Percentiles rank a stretch among this genome's conserved stretches.
Evolutionary conservation across 2,888 invertebrate genomes (phyloP).

Genomic region (Lasioglossum leucozonium): DNA sequence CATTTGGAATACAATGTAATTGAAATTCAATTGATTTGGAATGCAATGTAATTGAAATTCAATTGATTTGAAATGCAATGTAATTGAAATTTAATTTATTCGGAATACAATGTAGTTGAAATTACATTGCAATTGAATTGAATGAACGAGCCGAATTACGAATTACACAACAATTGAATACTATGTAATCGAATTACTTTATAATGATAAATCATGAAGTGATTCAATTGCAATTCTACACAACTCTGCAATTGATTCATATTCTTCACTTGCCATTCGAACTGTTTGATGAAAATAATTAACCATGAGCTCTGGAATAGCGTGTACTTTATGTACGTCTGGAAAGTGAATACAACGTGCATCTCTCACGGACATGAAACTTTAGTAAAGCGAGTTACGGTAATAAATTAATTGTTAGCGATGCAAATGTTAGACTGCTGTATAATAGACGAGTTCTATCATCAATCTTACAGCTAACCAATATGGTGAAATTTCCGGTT

Average conservation of each 20-base stretch:
- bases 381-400: background rate
- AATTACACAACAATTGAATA: too few relatives aligned
- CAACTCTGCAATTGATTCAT: background rate
- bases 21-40: too few relatives aligned
- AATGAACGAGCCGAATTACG: too few relatives aligned
- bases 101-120: too few relatives aligned
- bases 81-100: too few relatives aligned
- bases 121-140: too few relatives aligned
- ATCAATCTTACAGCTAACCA: background rate
- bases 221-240: background rate
- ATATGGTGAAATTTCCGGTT: background rate
- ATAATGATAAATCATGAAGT: too few relatives aligned
- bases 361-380: background rate
- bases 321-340: background rate
- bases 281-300: background rate
- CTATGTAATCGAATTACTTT: too few relatives aligned
- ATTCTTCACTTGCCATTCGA: background rate
- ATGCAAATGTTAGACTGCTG: background rate
- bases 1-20: too few relatives aligned
- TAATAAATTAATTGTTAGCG: background rate
- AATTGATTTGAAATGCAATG: too few relatives aligned
- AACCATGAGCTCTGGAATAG: background rate
- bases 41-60: too few relatives aligned
- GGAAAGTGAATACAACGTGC: background rate
- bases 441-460: background rate